phyloP scores from a whole-genome alignment of 2,888 invertebrate genomes.

The Euclidia mi region DNA sequence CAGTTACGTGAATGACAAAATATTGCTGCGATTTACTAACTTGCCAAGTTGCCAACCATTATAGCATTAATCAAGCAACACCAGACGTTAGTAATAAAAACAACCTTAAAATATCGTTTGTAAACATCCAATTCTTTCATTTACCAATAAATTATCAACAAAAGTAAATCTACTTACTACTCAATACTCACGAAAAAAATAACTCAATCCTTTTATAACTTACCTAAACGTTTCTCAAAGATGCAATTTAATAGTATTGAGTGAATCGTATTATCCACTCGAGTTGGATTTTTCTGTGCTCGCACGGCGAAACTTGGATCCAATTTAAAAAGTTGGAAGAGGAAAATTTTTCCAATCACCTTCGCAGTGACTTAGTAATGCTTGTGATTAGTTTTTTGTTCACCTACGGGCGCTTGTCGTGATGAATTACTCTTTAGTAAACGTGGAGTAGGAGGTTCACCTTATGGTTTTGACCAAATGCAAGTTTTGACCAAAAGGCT shows the following conservation, averaged over 20 bases:
- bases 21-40: too few species aligned
- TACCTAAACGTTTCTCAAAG: conserved; percentile 81
- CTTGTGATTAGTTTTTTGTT: conserved; percentile 78
- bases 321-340: conserved; percentile 87
- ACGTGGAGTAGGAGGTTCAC: neutral
- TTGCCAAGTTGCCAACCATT: too few species aligned
- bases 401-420: conserved; percentile 19
- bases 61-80: too few species aligned
- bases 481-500: too few species aligned
- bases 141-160: conserved; percentile 21
- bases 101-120: neutral
- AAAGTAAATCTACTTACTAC: conserved; percentile 20
- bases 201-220: conserved; percentile 61
- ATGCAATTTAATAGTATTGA: conserved; percentile 86
- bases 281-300: conserved; percentile 67
- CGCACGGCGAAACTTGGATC: conserved; percentile 80
- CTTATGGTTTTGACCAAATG: too few species aligned
- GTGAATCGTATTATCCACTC: conserved; percentile 83
- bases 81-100: too few species aligned
- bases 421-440: conserved; percentile 20
- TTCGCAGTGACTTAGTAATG: conserved; percentile 75
- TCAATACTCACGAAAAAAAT: conserved; percentile 46
- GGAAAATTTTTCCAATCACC: conserved; percentile 88
- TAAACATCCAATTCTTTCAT: conserved; percentile 18
- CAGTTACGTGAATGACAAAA: too few species aligned